Evolutionary conservation across 2,797 vertebrate species (phyloP).

Genomic region (Numenius phaeopus): DNA sequence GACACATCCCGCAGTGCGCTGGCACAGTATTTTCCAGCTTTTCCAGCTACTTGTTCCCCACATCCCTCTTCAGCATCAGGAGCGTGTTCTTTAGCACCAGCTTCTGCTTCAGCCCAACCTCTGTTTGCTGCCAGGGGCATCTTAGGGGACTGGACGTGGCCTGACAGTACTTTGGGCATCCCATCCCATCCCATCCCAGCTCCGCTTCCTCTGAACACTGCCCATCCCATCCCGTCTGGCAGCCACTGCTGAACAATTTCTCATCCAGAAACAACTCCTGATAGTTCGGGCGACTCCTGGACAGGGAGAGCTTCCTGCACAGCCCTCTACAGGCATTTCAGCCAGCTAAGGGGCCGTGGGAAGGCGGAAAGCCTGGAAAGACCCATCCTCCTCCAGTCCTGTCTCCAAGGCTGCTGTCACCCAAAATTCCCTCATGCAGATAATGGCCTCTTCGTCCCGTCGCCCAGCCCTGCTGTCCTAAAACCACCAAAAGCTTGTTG

Average conservation of each 20-base stretch:
- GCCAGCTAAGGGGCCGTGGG: background rate
- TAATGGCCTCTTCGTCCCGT: background rate
- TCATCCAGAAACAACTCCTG: background rate
- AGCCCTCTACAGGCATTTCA: background rate
- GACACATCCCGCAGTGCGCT: background rate
- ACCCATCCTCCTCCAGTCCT: background rate
- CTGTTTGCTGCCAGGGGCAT: background rate
- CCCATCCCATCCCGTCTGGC: background rate
- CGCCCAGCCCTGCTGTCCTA: background rate
- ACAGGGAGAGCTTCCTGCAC: background rate
- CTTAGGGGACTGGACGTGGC: background rate
- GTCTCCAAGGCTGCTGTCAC: background rate
- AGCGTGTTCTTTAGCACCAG: background rate
- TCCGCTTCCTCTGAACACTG: background rate
- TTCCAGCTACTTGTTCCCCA: background rate
- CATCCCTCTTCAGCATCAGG: background rate
- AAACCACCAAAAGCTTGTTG: background rate
- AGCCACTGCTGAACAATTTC: background rate
- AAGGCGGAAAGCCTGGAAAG: background rate
- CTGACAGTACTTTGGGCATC: background rate
- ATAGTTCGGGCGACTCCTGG: fast-evolving
- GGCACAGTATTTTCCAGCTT: background rate
- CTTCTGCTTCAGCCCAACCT: background rate
- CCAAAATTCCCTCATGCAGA: background rate
- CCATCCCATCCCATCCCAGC: background rate